Percentiles rank a stretch among this genome's conserved stretches.
These are phyloP conservation scores for Meiosimyza decipiens DNA, from an alignment of 2,888 invertebrate species.

Conservation along the genomic window DNA sequence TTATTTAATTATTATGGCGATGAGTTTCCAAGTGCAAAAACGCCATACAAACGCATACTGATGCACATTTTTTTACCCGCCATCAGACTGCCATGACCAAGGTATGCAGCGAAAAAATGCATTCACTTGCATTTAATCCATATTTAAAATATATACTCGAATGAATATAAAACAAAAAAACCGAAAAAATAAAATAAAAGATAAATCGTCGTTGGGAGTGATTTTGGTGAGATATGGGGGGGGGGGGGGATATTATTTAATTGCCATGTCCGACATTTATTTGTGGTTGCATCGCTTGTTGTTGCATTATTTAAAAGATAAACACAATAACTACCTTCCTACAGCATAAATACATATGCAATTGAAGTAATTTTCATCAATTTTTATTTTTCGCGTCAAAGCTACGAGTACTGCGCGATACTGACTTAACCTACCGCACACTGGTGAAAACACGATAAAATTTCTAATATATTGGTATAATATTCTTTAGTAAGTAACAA, in stretches of 20 bases:
- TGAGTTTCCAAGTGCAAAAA: neutral
- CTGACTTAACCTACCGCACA: conserved; percentile 20
- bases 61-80: neutral
- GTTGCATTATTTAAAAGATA: conserved; percentile 25
- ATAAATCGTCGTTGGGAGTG: too few species aligned
- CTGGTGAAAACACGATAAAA: conserved; percentile 35
- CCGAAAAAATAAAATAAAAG: neutral
- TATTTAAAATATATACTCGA: conserved; percentile 3
- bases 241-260: conserved; percentile 55
- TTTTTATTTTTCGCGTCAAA: too few species aligned
- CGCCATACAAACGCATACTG: neutral
- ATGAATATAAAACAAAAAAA: conserved; percentile 3
- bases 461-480: too few species aligned
- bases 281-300: conserved; percentile 55
- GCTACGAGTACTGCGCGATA: conserved; percentile 20
- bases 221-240: neutral
- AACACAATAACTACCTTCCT: too few species aligned
- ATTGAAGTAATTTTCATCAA: too few species aligned
- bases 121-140: neutral
- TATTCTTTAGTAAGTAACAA: too few species aligned
- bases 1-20: conserved; percentile 65
- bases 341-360: too few species aligned
- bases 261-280: conserved; percentile 58
- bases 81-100: neutral
- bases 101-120: neutral